Percentiles rank a stretch among this genome's conserved stretches.
phyloP scores from a whole-genome alignment of 1,140 invertebrate genomes.

The Penaeus japonicus region DNA sequence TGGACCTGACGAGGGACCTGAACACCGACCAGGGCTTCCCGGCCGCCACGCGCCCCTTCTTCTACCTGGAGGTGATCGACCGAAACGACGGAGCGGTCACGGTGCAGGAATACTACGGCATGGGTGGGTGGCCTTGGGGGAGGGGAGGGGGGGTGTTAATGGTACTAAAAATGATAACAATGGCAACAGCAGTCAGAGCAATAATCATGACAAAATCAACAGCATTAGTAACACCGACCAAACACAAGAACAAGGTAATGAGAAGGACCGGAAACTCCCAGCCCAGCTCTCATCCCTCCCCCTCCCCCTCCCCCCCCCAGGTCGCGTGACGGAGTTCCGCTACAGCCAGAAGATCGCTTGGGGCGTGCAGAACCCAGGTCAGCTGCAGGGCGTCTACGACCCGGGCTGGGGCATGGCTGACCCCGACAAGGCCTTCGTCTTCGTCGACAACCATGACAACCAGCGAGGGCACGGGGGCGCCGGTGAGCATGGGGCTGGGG shows the following conservation, averaged over 20 bases:
- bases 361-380: slow-evolving; percentile 45
- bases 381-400: slow-evolving; percentile 62
- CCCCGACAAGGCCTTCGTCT: slow-evolving; percentile 61
- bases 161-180: neutral
- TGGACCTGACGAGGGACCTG: slow-evolving; percentile 64
- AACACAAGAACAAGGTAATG: neutral
- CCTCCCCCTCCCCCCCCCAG: slow-evolving; percentile 63
- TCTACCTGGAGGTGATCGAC: slow-evolving; percentile 71
- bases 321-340: slow-evolving; percentile 79
- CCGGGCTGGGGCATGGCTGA: slow-evolving; percentile 62
- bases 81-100: slow-evolving; percentile 72
- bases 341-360: slow-evolving; percentile 69
- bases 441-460: slow-evolving; percentile 65
- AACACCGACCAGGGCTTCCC: slow-evolving; percentile 71
- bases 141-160: neutral
- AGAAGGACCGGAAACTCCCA: neutral
- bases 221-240: too few species aligned
- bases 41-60: slow-evolving; percentile 65
- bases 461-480: slow-evolving; percentile 62
- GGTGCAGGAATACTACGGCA: slow-evolving; percentile 71
- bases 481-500: slow-evolving; percentile 48
- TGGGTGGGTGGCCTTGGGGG: slow-evolving; percentile 65
- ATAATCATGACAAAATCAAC: neutral
- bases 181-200: neutral
- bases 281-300: neutral